Evolutionary conservation across 2,113 vertebrate species (phyloP).

Genomic region (Tenebrosternarchus preto): DNA sequence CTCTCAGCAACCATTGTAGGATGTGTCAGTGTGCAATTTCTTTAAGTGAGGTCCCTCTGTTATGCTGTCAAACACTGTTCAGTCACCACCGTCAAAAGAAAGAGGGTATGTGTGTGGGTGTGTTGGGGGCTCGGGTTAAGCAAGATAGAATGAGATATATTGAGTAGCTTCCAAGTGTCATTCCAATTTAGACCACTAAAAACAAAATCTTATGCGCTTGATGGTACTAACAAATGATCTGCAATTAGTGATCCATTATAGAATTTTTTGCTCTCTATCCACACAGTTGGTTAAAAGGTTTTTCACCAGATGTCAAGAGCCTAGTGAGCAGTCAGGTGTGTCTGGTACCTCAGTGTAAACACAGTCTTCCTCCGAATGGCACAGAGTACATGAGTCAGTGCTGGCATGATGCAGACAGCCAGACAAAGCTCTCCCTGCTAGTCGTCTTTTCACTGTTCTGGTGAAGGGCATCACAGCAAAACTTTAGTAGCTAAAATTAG

Average conservation of each 20-base stretch:
- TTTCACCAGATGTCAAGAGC: not conserved
- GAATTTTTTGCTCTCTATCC: not conserved
- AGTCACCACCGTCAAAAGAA: not conserved
- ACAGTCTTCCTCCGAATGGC: conserved; percentile 15
- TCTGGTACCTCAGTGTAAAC: conserved; percentile 16
- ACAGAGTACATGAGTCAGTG: conserved; percentile 11
- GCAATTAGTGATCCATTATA: not conserved
- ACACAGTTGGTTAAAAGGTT: not conserved
- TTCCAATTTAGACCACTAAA: too few relatives aligned
- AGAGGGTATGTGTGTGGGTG: not conserved
- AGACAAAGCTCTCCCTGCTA: conserved; percentile 3
- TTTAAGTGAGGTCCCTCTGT: conserved; percentile 26
- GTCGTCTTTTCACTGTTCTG: not conserved
- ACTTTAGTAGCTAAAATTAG: not conserved
- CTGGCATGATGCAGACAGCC: conserved; percentile 8
- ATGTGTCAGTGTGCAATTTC: conserved; percentile 41
- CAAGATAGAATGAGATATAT: not conserved
- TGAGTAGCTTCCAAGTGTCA: not conserved
- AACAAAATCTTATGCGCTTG: not conserved
- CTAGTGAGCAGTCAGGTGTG: not conserved
- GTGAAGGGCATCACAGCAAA: not conserved
- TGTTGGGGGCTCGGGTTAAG: not conserved
- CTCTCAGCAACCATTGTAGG: conserved; percentile 42
- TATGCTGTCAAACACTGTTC: conserved; percentile 14
- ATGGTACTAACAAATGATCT: not conserved